Evolutionary conservation across 2,113 vertebrate species (phyloP).

Genomic region (Corythornis madagascariensis): DNA sequence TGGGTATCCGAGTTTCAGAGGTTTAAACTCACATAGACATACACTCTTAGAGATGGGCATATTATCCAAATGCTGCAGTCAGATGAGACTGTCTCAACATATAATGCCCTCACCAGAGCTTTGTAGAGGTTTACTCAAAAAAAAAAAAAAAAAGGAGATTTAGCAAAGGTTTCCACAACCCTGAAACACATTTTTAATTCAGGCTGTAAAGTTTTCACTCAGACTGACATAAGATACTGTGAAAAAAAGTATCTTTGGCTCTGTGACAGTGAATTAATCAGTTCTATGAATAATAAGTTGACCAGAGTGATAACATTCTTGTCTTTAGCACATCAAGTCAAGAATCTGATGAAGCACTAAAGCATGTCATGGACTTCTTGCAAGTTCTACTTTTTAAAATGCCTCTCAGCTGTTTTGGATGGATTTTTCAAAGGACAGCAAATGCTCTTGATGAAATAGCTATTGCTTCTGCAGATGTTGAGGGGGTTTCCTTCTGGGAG

Average conservation of each 20-base stretch:
- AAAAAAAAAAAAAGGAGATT: not conserved
- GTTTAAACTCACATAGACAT: not conserved
- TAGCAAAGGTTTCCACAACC: not conserved
- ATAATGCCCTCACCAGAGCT: not conserved
- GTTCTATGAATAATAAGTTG: not conserved
- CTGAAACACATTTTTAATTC: not conserved
- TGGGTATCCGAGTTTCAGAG: not conserved
- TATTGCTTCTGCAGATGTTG: constrained; percentile 21
- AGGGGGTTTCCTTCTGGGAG: constrained; percentile 10
- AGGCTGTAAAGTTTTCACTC: not conserved
- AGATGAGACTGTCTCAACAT: not conserved
- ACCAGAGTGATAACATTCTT: not conserved
- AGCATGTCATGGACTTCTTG: not conserved
- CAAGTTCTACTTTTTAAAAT: not conserved
- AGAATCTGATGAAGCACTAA: not conserved
- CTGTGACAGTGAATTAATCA: not conserved
- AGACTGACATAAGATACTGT: not conserved
- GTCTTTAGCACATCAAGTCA: not conserved
- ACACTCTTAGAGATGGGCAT: accelerated
- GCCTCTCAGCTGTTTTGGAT: not conserved
- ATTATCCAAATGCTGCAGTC: not conserved
- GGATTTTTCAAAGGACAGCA: not conserved
- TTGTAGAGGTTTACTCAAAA: not conserved
- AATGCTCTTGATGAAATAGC: not conserved
- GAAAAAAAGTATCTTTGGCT: constrained; percentile 3